These are phyloP conservation scores for Dinocampus coccinellae DNA, from an alignment of 2,888 invertebrate genomes.

Conservation along the genomic window DNA sequence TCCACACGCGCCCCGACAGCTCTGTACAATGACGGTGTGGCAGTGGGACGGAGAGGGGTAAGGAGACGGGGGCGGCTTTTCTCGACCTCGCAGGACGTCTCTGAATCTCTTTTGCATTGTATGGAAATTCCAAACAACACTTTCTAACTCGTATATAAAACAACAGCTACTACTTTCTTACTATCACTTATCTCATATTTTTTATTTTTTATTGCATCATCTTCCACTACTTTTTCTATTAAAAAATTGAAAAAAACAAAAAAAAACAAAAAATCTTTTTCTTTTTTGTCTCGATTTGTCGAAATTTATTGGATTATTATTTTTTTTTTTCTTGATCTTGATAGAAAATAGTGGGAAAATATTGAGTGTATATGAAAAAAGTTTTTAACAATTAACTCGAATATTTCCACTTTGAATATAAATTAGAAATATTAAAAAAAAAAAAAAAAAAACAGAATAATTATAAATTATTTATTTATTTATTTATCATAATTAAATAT, in stretches of 20 bases:
- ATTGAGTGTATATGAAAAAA: too few species aligned
- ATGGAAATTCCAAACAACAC: slow-evolving; percentile 23
- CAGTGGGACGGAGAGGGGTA: slow-evolving; percentile 31
- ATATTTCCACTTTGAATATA: too few species aligned
- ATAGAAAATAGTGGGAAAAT: background rate
- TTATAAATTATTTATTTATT: background rate
- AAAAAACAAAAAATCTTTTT: too few species aligned
- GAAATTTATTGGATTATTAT: background rate
- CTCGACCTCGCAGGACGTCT: slow-evolving; percentile 18
- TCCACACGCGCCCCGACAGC: slow-evolving; percentile 49
- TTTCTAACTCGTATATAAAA: slow-evolving; percentile 24
- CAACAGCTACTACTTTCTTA: slow-evolving; percentile 23
- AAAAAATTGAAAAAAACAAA: background rate
- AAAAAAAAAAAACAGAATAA: background rate
- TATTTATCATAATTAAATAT: background rate
- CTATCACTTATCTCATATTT: slow-evolving; percentile 7
- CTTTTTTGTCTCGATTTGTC: too few species aligned
- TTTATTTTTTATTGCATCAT: slow-evolving; percentile 1
- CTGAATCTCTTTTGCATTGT: slow-evolving; percentile 33
- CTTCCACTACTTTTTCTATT: background rate
- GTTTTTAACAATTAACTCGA: too few species aligned
- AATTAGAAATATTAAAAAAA: too few species aligned
- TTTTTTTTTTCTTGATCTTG: too few species aligned
- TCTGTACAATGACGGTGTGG: slow-evolving; percentile 55
- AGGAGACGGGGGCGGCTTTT: slow-evolving; percentile 18